phyloP scores from a whole-genome alignment of 2,113 vertebrate species.

The Apteryx mantelli region DNA sequence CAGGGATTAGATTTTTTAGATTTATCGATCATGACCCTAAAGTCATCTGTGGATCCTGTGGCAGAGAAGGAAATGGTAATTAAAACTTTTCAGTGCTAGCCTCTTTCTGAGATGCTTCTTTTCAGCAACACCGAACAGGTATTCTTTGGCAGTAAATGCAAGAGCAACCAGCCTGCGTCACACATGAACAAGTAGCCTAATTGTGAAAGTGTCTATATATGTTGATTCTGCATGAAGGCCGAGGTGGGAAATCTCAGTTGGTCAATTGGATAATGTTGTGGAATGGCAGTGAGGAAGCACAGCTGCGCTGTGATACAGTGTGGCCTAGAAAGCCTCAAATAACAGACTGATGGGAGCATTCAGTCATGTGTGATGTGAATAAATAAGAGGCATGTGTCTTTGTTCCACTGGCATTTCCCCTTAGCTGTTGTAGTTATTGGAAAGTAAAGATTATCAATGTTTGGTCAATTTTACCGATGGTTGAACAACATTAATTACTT shows the following conservation, averaged over 20 bases:
- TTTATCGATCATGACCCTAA: not conserved
- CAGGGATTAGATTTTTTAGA: not conserved
- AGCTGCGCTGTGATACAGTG: not conserved
- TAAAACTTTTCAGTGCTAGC: not conserved
- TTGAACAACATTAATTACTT: not conserved
- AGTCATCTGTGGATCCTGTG: not conserved
- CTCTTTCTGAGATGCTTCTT: not conserved
- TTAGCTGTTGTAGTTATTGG: not conserved
- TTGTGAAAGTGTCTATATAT: not conserved
- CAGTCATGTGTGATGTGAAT: not conserved
- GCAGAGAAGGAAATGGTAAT: not conserved
- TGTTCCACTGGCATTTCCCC: not conserved
- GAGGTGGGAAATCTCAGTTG: not conserved
- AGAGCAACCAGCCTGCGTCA: not conserved
- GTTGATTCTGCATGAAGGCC: not conserved
- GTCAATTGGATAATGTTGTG: not conserved
- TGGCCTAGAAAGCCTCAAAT: not conserved
- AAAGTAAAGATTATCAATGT: not conserved
- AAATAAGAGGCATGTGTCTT: not conserved
- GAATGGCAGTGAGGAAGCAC: not conserved
- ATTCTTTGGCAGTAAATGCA: not conserved
- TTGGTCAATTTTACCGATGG: not conserved
- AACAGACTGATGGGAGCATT: not conserved
- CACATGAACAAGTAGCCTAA: not conserved
- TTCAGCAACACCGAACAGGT: not conserved